Percentiles rank a stretch among this genome's conserved stretches.
Conservation (phyloP, 1,140 invertebrate genomes). For the Druon quercuslanigerum region DNA sequence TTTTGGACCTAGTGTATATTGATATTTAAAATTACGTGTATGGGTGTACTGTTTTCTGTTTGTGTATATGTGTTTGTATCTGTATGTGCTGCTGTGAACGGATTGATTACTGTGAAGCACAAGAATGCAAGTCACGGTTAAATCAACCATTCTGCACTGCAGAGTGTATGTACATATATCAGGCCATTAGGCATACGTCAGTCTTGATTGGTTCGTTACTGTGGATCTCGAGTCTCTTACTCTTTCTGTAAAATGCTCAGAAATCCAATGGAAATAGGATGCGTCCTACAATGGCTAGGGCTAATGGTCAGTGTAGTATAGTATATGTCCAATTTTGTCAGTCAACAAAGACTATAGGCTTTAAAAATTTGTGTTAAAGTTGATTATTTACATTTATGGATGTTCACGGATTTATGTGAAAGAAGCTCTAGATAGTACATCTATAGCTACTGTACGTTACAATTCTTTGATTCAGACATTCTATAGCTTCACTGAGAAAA, state of each 20-base stretch:
- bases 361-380: background rate
- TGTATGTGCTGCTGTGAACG: too few species aligned
- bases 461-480: too few species aligned
- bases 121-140: background rate
- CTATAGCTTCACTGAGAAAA: too few species aligned
- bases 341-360: slow-evolving; percentile 19
- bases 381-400: too few species aligned
- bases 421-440: too few species aligned
- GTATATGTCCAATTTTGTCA: slow-evolving; percentile 7
- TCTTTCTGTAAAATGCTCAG: slow-evolving; percentile 9
- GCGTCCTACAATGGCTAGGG: slow-evolving; percentile 2
- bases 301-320: slow-evolving; percentile 24
- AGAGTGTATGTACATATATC: slow-evolving; percentile 4
- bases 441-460: too few species aligned
- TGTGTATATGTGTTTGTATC: too few species aligned
- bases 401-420: too few species aligned
- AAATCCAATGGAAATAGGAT: slow-evolving; percentile 28
- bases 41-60: too few species aligned
- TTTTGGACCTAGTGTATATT: too few species aligned
- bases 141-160: background rate
- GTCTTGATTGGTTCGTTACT: slow-evolving; percentile 24
- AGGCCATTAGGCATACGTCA: slow-evolving; percentile 20
- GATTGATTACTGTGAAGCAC: background rate
- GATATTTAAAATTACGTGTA: too few species aligned
- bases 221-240: slow-evolving; percentile 1